Evolutionary conservation across 2,797 vertebrate genomes (phyloP).

Genomic region (Pseudochirops corinnae): DNA sequence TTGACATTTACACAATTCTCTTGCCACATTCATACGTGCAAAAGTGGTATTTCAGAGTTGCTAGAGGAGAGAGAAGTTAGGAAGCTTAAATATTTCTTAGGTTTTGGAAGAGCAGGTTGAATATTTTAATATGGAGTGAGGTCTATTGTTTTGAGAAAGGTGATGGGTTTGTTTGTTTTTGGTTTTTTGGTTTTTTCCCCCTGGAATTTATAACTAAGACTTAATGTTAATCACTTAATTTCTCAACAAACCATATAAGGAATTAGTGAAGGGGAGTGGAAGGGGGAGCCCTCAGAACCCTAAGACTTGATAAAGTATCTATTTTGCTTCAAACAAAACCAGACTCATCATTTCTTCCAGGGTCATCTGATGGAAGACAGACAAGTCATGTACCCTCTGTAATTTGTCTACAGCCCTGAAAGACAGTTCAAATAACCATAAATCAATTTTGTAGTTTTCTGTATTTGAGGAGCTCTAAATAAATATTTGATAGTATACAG

Average conservation of each 20-base stretch:
- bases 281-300: neutral
- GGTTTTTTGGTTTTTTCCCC: neutral
- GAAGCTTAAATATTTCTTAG: neutral
- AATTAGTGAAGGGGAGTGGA: neutral
- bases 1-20: neutral
- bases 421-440: conserved; percentile 70
- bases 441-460: conserved; percentile 59
- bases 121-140: neutral
- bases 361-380: conserved; percentile 56
- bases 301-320: neutral
- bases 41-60: conserved; percentile 5
- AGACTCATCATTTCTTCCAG: conserved; percentile 27
- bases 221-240: conserved; percentile 40
- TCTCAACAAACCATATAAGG: neutral
- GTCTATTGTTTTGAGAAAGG: neutral
- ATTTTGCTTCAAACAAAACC: conserved; percentile 37
- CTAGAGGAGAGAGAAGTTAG: neutral
- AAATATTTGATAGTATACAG: conserved; percentile 60
- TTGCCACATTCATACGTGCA: neutral
- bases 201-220: conserved; percentile 31
- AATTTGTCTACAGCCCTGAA: conserved; percentile 62
- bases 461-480: conserved; percentile 51
- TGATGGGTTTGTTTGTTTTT: neutral
- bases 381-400: conserved; percentile 48
- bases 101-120: neutral